These are phyloP conservation scores for Pelochelys cantorii DNA, from an alignment of 2,797 vertebrate species.

Conservation along the genomic window DNA sequence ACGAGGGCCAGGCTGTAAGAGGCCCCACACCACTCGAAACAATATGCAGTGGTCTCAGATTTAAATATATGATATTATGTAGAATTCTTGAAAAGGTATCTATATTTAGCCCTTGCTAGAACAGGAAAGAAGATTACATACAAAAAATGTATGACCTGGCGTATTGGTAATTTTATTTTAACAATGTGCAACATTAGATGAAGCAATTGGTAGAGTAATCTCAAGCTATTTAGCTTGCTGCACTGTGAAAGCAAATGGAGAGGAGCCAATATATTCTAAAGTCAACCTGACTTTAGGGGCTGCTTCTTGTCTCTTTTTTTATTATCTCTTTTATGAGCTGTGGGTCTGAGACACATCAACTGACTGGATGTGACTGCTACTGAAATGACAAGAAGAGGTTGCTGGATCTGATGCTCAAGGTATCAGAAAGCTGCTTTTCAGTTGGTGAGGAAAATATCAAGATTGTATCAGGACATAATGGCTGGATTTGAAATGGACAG, in stretches of 20 bases:
- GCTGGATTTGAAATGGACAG: background rate
- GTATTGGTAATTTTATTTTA: background rate
- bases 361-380: background rate
- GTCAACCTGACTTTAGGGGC: background rate
- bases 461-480: background rate
- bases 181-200: background rate
- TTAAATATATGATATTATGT: background rate
- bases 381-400: constrained; percentile 42
- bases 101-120: background rate
- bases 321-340: background rate
- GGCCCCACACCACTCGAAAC: no score
- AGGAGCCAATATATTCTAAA: background rate
- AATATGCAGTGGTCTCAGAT: background rate
- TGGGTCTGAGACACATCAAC: constrained; percentile 15
- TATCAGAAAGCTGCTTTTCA: constrained; percentile 10
- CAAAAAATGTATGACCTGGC: background rate
- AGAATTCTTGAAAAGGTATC: background rate
- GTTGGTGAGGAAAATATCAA: constrained; percentile 25
- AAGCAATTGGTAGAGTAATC: background rate
- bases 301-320: constrained; percentile 24
- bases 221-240: background rate
- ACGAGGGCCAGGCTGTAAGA: no score
- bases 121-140: background rate
- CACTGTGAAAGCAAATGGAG: background rate
- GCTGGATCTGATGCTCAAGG: constrained; percentile 13